phyloP scores from a whole-genome alignment of 2,888 invertebrate genomes.

The Idaea biselata region DNA sequence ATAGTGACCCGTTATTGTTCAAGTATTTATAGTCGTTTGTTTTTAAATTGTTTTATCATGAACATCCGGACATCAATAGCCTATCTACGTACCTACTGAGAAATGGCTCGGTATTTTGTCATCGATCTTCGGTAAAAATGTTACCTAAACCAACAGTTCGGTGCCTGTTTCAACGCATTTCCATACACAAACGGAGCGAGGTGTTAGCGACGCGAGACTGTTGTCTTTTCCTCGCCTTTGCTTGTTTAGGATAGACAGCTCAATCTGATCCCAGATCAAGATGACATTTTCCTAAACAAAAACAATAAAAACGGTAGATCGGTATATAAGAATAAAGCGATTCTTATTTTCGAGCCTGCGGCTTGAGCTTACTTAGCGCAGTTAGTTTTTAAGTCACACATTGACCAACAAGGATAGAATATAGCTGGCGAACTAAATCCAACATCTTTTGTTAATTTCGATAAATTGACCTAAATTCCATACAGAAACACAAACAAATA shows the following conservation, averaged over 20 bases:
- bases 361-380: too few species aligned
- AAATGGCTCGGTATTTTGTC: background rate
- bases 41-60: conserved; percentile 4
- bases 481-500: too few species aligned
- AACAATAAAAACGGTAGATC: conserved; percentile 18
- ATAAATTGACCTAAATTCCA: too few species aligned
- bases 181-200: conserved; percentile 25
- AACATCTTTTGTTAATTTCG: too few species aligned
- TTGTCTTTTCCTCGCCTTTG: conserved; percentile 33
- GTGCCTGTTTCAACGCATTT: conserved; percentile 34
- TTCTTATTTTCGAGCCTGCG: too few species aligned
- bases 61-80: background rate
- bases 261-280: conserved; percentile 40
- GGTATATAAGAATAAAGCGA: too few species aligned
- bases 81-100: background rate
- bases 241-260: conserved; percentile 50
- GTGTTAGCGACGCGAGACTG: conserved; percentile 19
- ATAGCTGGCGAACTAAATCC: too few species aligned
- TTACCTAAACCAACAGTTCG: conserved; percentile 29
- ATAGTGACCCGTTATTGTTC: conserved; percentile 20
- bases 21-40: conserved; percentile 18
- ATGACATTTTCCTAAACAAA: conserved; percentile 24
- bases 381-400: too few species aligned
- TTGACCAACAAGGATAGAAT: too few species aligned
- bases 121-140: conserved; percentile 29